Evolutionary conservation across 2,113 vertebrate species (phyloP), one percentile per base, ranked within the genome.

Genomic region (Lycaon pictus): DNA sequence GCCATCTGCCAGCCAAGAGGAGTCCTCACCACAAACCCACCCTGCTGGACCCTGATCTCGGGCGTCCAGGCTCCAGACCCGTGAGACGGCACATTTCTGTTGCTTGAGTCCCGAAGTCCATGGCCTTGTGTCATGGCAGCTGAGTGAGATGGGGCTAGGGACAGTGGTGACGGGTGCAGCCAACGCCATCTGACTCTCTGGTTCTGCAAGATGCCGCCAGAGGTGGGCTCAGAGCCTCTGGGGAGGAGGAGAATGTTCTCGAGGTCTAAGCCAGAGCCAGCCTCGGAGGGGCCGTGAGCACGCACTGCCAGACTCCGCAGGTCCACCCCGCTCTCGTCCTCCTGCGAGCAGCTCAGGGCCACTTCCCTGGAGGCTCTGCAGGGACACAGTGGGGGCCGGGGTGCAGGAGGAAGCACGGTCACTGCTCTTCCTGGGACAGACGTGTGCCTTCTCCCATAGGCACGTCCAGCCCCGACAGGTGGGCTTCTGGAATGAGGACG

Each of bases 361-460:
- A 2, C 2, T 6, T 19, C n/a, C 15, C 80, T 32, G 2, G 67
- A 16, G 22, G 81, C 56, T 32, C 58, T 11, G 2, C 43, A 69
- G 19, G 29, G 69, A 25, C 94, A 53, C 53, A 51, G 37, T 71
- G 15, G 32, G 56, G 56, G 19, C 7, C 6, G 0, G 63, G 12
- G 77, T 16, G 2, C 51, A 43, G 53, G 48, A 37, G 92, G 20
- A n/a, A 19, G 37, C 10, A 0, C 12, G 17, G 2, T 5, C 3
- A 0, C 9, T 1, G 16, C 19, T 20, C 51, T 77, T 3, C 4
- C 22, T 17, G 0, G 11, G 56, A 23, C 56, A 37, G 93, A 62
- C 43, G 4, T 0, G 0, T 13, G 6, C 11, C 56, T 20, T 29
- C 62, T 27, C 25, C 27, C 1, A 0, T 0, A 2, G 79, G 35